Percentiles rank a stretch among this genome's conserved stretches.
Evolutionary conservation across 2,888 invertebrate genomes (phyloP).

Genomic region (Agrochola lychnidis): DNA sequence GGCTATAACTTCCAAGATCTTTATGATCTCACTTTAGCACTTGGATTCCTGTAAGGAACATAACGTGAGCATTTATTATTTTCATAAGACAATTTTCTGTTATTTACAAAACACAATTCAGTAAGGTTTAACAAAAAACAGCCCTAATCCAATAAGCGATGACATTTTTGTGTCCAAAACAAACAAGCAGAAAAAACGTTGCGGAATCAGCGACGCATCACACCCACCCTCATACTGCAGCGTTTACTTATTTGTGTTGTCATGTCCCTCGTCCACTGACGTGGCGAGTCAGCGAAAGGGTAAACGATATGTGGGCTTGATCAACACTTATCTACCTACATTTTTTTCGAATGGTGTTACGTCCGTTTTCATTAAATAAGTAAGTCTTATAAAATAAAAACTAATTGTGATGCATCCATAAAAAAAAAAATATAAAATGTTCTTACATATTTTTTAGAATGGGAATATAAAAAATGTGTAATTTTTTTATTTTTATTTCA

Average conservation of each 20-base stretch:
- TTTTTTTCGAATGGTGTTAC: neutral
- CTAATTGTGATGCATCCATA: too few species aligned
- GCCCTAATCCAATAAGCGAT: neutral
- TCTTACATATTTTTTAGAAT: too few species aligned
- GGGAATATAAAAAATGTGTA: too few species aligned
- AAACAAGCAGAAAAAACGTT: constrained; percentile 13
- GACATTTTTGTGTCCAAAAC: neutral
- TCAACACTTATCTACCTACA: neutral
- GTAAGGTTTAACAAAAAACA: neutral
- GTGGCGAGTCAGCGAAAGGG: constrained; percentile 1
- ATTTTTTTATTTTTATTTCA: too few species aligned
- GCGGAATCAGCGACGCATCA: constrained; percentile 12
- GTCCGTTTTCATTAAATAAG: neutral
- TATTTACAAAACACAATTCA: neutral
- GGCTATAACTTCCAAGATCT: neutral
- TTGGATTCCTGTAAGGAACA: neutral
- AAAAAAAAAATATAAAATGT: too few species aligned
- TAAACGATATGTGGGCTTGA: neutral
- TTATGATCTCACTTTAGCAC: neutral
- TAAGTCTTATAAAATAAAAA: too few species aligned
- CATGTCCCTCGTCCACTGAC: constrained; percentile 14
- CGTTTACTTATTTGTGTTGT: constrained; percentile 10
- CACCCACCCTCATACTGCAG: constrained; percentile 18
- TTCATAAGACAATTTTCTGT: neutral
- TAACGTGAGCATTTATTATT: neutral